These are phyloP conservation scores for Caenorhabditis panamensis DNA, from an alignment of 2,888 invertebrate species.

Conservation along the genomic window DNA sequence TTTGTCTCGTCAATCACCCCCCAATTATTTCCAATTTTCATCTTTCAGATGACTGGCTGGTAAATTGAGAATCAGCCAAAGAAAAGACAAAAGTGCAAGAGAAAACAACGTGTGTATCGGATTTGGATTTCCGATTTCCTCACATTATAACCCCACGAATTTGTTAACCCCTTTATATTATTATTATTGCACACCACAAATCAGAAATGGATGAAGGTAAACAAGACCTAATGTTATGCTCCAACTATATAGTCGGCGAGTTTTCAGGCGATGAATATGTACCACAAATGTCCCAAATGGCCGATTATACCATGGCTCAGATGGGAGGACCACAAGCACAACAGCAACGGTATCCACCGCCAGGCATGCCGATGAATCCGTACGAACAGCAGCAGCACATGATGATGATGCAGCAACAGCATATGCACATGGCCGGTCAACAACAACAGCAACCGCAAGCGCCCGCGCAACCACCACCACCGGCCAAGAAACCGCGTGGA, in stretches of 20 bases:
- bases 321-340: conserved; percentile 56
- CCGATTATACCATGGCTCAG: conserved; percentile 57
- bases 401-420: conserved; percentile 66
- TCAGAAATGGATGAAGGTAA: conserved; percentile 57
- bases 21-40: neutral
- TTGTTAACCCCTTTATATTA: conserved; percentile 8
- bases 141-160: no score
- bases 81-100: conserved; percentile 3
- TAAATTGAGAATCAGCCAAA: conserved; percentile 32
- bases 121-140: conserved; percentile 19
- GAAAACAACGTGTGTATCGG: conserved; percentile 9
- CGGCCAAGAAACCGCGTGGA: conserved; percentile 56
- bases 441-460: conserved; percentile 49
- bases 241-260: neutral
- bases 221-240: conserved; percentile 3
- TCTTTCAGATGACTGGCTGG: conserved; percentile 55
- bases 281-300: conserved; percentile 78
- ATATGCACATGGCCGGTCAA: conserved; percentile 48
- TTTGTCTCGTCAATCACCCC: neutral
- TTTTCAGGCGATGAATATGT: conserved; percentile 77
- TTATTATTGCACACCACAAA: conserved; percentile 19
- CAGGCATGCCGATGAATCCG: conserved; percentile 61
- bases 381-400: conserved; percentile 67
- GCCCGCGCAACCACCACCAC: conserved; percentile 35
- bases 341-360: conserved; percentile 45